A percentile compares a stretch with the other conserved stretches of the same genome.
These are phyloP conservation scores for Pipistrellus pygmaeus DNA, from an alignment of 2,797 vertebrate genomes.

Conservation along the genomic window DNA sequence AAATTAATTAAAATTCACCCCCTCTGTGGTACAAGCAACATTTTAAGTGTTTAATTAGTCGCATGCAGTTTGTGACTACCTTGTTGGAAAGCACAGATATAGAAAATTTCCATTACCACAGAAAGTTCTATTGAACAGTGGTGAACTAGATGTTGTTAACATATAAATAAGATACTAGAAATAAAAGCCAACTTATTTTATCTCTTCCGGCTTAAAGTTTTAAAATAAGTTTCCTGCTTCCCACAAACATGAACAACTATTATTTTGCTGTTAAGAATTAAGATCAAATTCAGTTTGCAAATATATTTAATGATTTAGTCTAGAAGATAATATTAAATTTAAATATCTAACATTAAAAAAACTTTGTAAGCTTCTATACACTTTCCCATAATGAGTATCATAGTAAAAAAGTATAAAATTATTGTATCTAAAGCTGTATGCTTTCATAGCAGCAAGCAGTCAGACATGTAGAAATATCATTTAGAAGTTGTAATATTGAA, in stretches of 20 bases:
- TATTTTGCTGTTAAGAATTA: background rate
- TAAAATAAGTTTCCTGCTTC: background rate
- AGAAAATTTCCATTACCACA: background rate
- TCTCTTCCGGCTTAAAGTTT: background rate
- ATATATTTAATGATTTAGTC: constrained; percentile 26
- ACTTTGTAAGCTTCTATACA: background rate
- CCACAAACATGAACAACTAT: background rate
- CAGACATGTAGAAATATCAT: background rate
- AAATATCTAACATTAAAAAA: constrained; percentile 9
- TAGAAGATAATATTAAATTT: constrained; percentile 6
- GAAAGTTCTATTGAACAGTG: background rate
- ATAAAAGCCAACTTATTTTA: background rate
- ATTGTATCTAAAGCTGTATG: background rate
- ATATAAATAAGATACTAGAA: background rate
- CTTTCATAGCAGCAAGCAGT: background rate
- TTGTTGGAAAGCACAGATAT: background rate
- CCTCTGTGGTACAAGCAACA: background rate
- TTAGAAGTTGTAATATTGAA: constrained; percentile 17
- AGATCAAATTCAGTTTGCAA: constrained; percentile 2
- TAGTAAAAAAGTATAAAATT: background rate
- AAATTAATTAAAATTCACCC: constrained; percentile 9
- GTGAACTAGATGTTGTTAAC: background rate
- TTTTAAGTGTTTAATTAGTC: background rate
- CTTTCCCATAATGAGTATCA: constrained; percentile 8
- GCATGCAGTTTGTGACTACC: background rate